Evolutionary conservation across 1,140 invertebrate genomes (phyloP), one percentile per base, ranked within the genome.

Genomic region (Trichoplusia ni): DNA sequence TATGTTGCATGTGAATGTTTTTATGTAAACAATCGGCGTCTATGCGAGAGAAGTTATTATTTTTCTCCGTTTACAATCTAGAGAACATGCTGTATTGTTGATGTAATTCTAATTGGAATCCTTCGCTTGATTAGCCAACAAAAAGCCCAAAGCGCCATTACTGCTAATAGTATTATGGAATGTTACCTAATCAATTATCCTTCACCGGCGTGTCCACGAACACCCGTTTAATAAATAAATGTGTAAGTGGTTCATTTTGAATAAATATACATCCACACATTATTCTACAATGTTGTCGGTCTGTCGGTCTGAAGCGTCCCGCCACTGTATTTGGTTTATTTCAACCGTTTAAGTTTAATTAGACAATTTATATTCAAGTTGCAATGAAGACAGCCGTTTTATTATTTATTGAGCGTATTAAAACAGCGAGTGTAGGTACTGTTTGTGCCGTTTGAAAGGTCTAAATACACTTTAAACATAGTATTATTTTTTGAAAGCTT

Each of bases 291-390:
- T 59, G 54, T 21, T 18, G 1, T 18, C 14, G 2, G 38, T 18
- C 14, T 42, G 38, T 44, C 23, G 16, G 40, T 35, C 31, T 8
- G 31, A 21, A 19, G 8, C 21, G 2, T 25, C 27, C 5, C 21
- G 42, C 29, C 35, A 13, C 56, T 47, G 29, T 58, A 58, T 60
- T 60, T 47, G 29, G 42, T 79, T 83, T 82, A 79, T 81, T 75
- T 69, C 59, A 64, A 69, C 65, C 78, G 79, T 79, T 86, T 83
- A 83, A 84, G 64, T 80, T 85, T 87, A 87, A 87, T 87, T 85
- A 82, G 68, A 65, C 79, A 77, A 87, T 87, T 87, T 87, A 83
- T 85, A 87, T 85, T 87, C 82, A 87, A 85, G 77, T 87, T 84
- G 82, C 80, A 84, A 60, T 76, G 81, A 85, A 85, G 79, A 85